Evolutionary conservation across 1,140 invertebrate species (phyloP).

Genomic region (Trichonephila clavata): DNA sequence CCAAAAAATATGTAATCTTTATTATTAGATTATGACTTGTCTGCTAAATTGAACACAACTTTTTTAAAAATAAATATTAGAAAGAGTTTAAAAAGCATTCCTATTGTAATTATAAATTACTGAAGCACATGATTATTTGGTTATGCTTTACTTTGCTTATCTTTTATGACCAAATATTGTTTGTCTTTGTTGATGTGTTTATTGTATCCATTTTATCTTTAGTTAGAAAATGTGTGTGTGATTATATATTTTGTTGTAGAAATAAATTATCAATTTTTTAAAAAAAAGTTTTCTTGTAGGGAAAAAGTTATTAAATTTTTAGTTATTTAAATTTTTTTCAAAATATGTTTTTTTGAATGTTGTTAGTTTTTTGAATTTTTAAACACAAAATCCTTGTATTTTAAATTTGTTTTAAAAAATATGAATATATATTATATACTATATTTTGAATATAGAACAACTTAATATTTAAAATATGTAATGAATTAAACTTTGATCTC

Average conservation of each 20-base stretch:
- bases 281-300: background rate
- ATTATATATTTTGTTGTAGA: background rate
- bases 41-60: too few species aligned
- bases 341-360: background rate
- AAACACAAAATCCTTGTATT: background rate
- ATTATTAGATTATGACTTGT: too few species aligned
- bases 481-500: constrained; percentile 14
- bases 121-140: background rate
- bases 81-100: background rate
- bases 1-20: too few species aligned
- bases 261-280: background rate
- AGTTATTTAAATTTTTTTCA: background rate
- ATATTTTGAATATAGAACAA: constrained; percentile 44
- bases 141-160: constrained; percentile 32
- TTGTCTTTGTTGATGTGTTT: constrained; percentile 33
- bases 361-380: constrained; percentile 42
- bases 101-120: background rate
- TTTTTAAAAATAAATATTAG: too few species aligned
- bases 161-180: constrained; percentile 54
- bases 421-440: constrained; percentile 17
- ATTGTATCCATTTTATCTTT: constrained; percentile 47
- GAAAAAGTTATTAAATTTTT: constrained; percentile 16
- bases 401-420: constrained; percentile 24
- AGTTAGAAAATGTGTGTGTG: background rate
- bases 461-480: constrained; percentile 30